Percentiles rank a stretch among this genome's conserved stretches.
Evolutionary conservation across 1,140 invertebrate species (phyloP).

Genomic region (Drosophila tristis): DNA sequence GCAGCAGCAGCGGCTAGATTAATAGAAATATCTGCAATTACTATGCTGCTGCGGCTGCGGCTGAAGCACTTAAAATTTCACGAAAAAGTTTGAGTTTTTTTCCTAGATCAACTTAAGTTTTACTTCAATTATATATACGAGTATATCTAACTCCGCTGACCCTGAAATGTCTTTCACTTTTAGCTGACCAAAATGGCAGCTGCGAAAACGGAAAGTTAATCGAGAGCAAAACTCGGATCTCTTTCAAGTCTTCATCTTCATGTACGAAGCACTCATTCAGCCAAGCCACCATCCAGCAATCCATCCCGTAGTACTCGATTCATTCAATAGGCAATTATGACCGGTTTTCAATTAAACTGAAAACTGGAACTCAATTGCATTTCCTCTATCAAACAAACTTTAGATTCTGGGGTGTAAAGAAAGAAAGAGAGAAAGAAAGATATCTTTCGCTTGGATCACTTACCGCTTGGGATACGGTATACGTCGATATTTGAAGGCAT

Average conservation of each 20-base stretch:
- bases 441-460: conserved; percentile 46
- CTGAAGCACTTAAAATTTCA: conserved; percentile 40
- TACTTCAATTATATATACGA: conserved; percentile 29
- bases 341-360: conserved; percentile 66
- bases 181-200: conserved; percentile 17
- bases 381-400: conserved; percentile 22
- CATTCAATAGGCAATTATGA: conserved; percentile 63
- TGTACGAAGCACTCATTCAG: background rate
- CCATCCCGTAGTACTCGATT: conserved; percentile 27
- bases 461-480: conserved; percentile 84
- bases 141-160: conserved; percentile 33
- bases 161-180: conserved; percentile 47
- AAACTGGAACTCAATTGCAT: conserved; percentile 55
- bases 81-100: conserved; percentile 21
- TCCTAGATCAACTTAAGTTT: conserved; percentile 32
- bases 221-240: conserved; percentile 39
- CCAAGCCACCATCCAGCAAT: conserved; percentile 31
- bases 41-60: conserved; percentile 12
- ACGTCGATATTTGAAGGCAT: conserved; percentile 80
- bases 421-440: conserved; percentile 1
- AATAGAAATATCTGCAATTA: conserved; percentile 33
- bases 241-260: conserved; percentile 15
- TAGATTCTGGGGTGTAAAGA: conserved; percentile 22
- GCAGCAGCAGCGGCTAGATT: background rate
- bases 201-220: conserved; percentile 76